Conservation (phyloP, 2,113 vertebrate genomes). For the Anguilla rostrata region DNA sequence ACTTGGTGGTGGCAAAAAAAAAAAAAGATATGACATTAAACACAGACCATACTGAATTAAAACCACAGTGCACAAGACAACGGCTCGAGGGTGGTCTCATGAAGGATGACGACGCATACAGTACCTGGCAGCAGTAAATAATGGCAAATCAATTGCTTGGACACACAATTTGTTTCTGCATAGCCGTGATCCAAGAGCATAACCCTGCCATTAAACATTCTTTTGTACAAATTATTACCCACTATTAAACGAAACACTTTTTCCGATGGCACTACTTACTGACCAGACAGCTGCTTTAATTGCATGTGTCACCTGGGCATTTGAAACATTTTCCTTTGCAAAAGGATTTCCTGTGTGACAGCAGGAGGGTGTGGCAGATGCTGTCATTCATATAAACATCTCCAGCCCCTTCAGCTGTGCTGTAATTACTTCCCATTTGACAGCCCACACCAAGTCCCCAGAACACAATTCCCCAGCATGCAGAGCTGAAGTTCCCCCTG, state of each 20-base stretch:
- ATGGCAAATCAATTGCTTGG: not conserved
- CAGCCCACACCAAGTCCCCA: not conserved
- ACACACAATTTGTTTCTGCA: not conserved
- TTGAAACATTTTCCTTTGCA: not conserved
- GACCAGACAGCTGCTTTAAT: not conserved
- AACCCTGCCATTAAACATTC: not conserved
- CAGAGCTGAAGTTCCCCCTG: not conserved
- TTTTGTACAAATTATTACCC: not conserved
- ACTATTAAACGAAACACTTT: not conserved
- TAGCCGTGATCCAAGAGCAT: not conserved
- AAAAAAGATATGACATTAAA: not conserved
- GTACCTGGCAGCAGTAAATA: constrained; percentile 1
- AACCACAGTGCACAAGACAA: not conserved
- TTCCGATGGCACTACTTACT: not conserved
- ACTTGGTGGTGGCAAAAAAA: not conserved
- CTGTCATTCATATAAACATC: not conserved
- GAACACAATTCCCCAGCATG: not conserved
- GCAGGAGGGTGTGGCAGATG: not conserved
- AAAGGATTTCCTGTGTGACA: not conserved
- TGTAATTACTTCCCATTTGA: constrained; percentile 4
- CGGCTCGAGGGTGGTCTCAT: not conserved
- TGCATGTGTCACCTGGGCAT: not conserved
- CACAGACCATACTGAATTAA: not conserved
- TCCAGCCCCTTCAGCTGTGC: not conserved
- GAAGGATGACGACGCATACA: not conserved